phyloP scores from a whole-genome alignment of 2,888 invertebrate species.

The Cinara cedri region DNA sequence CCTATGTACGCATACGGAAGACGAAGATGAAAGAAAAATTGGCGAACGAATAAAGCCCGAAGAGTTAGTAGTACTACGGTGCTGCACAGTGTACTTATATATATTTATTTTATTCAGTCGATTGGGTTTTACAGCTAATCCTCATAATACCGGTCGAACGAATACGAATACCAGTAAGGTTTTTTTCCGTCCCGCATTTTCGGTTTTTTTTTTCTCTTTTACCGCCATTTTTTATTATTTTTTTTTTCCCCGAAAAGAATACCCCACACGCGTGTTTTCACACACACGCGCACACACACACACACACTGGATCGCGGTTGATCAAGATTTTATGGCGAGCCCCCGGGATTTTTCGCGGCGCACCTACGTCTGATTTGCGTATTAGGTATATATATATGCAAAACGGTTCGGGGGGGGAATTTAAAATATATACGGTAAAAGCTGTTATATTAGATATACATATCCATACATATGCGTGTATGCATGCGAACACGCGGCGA shows the following conservation, averaged over 20 bases:
- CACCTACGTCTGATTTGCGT: constrained; percentile 28
- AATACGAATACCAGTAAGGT: constrained; percentile 42
- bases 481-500: not conserved
- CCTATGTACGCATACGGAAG: not conserved
- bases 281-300: constrained; percentile 15
- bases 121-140: constrained; percentile 55
- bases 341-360: constrained; percentile 7
- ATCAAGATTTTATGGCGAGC: constrained; percentile 46
- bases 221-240: not conserved
- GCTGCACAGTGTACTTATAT: not conserved
- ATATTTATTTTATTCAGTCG: constrained; percentile 36
- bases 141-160: constrained; percentile 51
- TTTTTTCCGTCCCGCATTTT: constrained; percentile 18
- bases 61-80: constrained; percentile 9
- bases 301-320: constrained; percentile 29
- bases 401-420: constrained; percentile 27
- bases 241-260: constrained; percentile 31
- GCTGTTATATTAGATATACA: constrained; percentile 33
- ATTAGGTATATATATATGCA: too few species aligned
- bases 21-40: not conserved
- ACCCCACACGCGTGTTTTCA: constrained; percentile 45
- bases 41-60: constrained; percentile 40
- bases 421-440: constrained; percentile 33
- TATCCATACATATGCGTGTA: not conserved
- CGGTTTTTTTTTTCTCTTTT: not conserved